Conservation (phyloP, 1,140 invertebrate species). For the Procambarus clarkii region DNA sequence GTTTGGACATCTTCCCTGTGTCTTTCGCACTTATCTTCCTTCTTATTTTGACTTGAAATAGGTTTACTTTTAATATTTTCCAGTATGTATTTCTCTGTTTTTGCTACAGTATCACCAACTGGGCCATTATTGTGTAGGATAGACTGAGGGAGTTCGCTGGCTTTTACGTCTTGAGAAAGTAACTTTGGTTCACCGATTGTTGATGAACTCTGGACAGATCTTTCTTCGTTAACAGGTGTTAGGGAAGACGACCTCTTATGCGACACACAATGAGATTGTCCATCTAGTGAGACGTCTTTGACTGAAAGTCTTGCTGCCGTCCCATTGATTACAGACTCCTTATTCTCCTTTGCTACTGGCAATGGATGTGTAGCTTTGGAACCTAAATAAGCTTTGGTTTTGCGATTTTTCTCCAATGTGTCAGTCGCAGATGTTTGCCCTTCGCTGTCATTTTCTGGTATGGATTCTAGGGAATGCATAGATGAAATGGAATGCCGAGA, state of each 20-base stretch:
- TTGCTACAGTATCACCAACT: background rate
- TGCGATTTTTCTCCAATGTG: slow-evolving; percentile 13
- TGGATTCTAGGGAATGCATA: slow-evolving; percentile 71
- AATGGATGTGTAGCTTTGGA: background rate
- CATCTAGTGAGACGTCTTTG: slow-evolving; percentile 12
- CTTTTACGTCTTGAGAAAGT: background rate
- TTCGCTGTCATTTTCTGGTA: slow-evolving; percentile 70
- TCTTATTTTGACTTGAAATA: background rate
- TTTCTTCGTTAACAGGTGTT: slow-evolving; percentile 53
- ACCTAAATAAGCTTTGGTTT: background rate
- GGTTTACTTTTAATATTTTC: background rate
- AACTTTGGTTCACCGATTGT: background rate
- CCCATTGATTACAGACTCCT: background rate
- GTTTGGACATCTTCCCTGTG: background rate
- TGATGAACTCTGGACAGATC: background rate
- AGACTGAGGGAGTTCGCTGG: background rate
- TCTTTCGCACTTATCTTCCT: background rate
- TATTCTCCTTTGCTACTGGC: background rate
- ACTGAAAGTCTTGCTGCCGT: slow-evolving; percentile 24
- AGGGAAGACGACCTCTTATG: slow-evolving; percentile 51
- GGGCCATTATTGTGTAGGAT: background rate
- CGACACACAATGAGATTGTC: background rate
- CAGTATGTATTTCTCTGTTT: background rate
- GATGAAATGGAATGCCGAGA: slow-evolving; percentile 68
- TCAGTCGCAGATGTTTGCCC: slow-evolving; percentile 37